Conservation (phyloP, 2,888 invertebrate genomes). For the Magallana nippona region DNA sequence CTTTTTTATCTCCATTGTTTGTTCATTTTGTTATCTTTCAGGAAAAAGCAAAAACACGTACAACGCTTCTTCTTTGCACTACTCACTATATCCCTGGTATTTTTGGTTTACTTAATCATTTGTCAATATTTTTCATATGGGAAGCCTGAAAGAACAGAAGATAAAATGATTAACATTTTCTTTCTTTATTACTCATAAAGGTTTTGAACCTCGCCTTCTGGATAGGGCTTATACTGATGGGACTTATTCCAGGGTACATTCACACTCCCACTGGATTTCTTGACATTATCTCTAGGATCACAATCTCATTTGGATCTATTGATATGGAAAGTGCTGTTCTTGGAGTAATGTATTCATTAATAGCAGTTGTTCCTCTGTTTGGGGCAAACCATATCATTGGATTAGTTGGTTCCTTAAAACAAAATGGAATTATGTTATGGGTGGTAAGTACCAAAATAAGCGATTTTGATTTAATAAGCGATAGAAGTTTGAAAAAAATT, state of each 20-base stretch:
- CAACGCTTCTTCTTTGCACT: too few species aligned
- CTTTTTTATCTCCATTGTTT: too few species aligned
- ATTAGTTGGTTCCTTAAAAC: neutral
- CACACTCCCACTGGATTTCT: neutral
- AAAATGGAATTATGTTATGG: neutral
- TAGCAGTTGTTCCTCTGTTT: slow-evolving; percentile 5
- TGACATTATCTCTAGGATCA: neutral
- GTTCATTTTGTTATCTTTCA: too few species aligned
- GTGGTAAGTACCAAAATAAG: neutral
- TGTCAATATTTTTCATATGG: too few species aligned
- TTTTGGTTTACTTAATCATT: too few species aligned
- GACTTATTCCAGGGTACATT: slow-evolving; percentile 7
- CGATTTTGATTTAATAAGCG: neutral
- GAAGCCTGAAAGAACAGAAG: too few species aligned
- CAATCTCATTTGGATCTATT: neutral
- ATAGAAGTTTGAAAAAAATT: too few species aligned
- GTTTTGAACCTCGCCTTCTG: slow-evolving; percentile 5
- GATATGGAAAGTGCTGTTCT: neutral
- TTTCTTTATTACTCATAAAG: neutral
- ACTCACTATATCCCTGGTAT: too few species aligned
- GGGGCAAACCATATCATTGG: neutral
- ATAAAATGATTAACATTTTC: too few species aligned
- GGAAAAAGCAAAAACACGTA: too few species aligned
- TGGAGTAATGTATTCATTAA: neutral
- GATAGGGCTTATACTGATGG: slow-evolving; percentile 12